Conservation (phyloP, 2,113 vertebrate genomes). For the Oreocharis arfaki region DNA sequence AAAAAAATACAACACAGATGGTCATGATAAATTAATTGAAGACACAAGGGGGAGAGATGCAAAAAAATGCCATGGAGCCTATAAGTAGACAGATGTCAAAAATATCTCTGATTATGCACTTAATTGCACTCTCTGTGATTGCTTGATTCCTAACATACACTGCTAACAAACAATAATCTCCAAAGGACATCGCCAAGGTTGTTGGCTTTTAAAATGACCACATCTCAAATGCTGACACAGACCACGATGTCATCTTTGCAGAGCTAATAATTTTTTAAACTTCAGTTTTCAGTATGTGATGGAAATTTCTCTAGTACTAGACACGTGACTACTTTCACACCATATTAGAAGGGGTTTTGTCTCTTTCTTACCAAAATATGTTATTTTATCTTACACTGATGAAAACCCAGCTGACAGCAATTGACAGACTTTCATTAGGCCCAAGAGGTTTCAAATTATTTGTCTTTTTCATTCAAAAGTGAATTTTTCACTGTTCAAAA, state of each 20-base stretch:
- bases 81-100: slow-evolving; percentile 54
- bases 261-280: background rate
- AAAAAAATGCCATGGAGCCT: slow-evolving; percentile 16
- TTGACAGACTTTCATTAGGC: background rate
- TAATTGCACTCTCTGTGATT: slow-evolving; percentile 54
- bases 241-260: background rate
- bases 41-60: background rate
- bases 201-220: slow-evolving; percentile 19
- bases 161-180: background rate
- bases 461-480: background rate
- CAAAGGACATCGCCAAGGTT: slow-evolving; percentile 25
- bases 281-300: background rate
- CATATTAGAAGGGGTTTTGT: background rate
- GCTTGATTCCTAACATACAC: background rate
- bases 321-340: background rate
- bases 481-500: background rate
- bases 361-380: background rate
- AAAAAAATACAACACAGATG: slow-evolving; percentile 50
- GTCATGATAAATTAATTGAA: slow-evolving; percentile 48
- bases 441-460: background rate
- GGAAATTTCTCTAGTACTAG: background rate
- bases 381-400: background rate
- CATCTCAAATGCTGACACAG: background rate
- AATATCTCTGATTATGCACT: slow-evolving; percentile 49
- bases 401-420: background rate